Conservation (phyloP, 1,140 invertebrate genomes). For the Luehdorfia chinensis region DNA sequence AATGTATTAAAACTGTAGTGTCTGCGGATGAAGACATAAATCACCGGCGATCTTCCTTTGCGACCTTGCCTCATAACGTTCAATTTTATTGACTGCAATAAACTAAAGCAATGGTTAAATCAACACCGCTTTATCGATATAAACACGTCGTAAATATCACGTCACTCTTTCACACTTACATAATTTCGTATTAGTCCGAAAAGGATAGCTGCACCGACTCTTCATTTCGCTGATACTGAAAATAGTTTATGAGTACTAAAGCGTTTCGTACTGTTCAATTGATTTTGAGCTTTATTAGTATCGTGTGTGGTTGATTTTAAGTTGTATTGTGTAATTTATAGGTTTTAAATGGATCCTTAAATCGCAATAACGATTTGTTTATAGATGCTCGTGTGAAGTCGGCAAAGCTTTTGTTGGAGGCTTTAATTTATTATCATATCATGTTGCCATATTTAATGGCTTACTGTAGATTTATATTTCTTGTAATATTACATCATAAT, state of each 20-base stretch:
- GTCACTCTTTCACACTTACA: slow-evolving; percentile 38
- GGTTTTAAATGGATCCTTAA: slow-evolving; percentile 77
- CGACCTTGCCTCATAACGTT: slow-evolving; percentile 75
- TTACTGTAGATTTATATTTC: too few species aligned
- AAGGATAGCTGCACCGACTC: slow-evolving; percentile 36
- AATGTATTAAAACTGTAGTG: slow-evolving; percentile 22
- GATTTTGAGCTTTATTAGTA: slow-evolving; percentile 32
- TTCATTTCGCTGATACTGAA: slow-evolving; percentile 62
- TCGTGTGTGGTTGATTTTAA: slow-evolving; percentile 26
- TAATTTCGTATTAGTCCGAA: slow-evolving; percentile 23
- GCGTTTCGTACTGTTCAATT: slow-evolving; percentile 20
- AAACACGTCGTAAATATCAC: slow-evolving; percentile 70
- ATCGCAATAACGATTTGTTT: slow-evolving; percentile 78
- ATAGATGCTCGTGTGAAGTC: slow-evolving; percentile 46
- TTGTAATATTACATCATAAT: too few species aligned
- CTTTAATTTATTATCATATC: slow-evolving; percentile 45
- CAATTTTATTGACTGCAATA: slow-evolving; percentile 76
- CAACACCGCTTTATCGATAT: slow-evolving; percentile 69
- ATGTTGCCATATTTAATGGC: too few species aligned
- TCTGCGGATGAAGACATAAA: slow-evolving; percentile 66
- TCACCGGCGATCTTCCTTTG: slow-evolving; percentile 57
- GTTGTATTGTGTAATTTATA: slow-evolving; percentile 53
- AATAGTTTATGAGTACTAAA: slow-evolving; percentile 68
- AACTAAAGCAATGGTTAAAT: slow-evolving; percentile 75
- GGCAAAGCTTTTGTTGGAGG: slow-evolving; percentile 42